Evolutionary conservation across 2,113 vertebrate species (phyloP).

Genomic region (Ictidomys tridecemlineatus): DNA sequence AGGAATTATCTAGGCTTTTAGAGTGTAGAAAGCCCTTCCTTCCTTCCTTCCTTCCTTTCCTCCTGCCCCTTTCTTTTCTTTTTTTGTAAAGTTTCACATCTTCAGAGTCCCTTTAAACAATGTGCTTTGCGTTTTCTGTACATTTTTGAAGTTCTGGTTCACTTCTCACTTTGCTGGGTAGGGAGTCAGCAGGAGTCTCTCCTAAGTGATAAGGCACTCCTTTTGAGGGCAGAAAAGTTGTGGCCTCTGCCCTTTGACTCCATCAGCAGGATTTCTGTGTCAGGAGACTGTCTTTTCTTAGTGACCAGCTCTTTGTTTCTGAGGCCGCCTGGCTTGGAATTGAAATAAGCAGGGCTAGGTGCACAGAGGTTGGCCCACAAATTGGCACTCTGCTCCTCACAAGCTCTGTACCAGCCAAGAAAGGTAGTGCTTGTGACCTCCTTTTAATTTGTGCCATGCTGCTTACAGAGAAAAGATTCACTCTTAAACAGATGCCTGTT

Average conservation of each 20-base stretch:
- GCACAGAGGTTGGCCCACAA: conserved; percentile 47
- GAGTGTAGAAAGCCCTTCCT: not conserved
- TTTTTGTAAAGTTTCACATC: conserved; percentile 52
- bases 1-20: conserved; percentile 48
- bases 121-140: conserved; percentile 5
- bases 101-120: conserved; percentile 57
- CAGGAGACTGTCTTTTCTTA: not conserved
- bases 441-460: not conserved
- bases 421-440: conserved; percentile 44
- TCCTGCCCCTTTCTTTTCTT: not conserved
- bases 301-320: not conserved
- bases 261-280: not conserved
- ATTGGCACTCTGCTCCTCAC: not conserved
- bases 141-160: conserved; percentile 20
- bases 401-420: conserved; percentile 43
- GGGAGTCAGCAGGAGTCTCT: not conserved
- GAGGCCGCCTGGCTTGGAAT: not conserved
- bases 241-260: not conserved
- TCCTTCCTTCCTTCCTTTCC: too few species aligned
- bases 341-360: not conserved
- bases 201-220: not conserved
- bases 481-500: not conserved
- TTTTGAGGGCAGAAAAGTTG: conserved; percentile 4
- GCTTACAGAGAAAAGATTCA: not conserved
- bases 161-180: not conserved